Base-by-base conservation (phyloP, 64 coral and sea anemone species). In the Pachyseris speciosa region DNA sequence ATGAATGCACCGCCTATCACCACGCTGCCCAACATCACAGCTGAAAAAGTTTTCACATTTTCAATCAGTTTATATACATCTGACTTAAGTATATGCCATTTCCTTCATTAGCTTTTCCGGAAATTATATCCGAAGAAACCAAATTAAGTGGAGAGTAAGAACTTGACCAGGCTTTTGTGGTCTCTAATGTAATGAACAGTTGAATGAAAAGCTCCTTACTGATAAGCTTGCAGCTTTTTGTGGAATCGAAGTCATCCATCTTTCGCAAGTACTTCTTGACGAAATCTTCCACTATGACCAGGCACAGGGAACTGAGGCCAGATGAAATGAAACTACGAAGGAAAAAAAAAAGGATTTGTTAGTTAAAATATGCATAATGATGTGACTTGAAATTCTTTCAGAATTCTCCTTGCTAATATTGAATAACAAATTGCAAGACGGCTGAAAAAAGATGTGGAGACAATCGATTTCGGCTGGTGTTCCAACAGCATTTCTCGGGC, bases 261-360 rank as follows among this genome's bases (percentile, higher is more conserved):
- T 73, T 81, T 7, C 25, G 20, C 13, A 75, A 49, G 4, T 41
- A 50, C 53, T 87, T 93, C 84, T 87, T 93, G 11, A 93, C 38
- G 44, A 93, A 87, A 41, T 93, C 91, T 52, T 93, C 91, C 44
- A 87, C 41, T 15, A 94, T 50, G 20, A 94, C 92, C 50, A 94
- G 38, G 33, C 84, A 88, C 0, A 88, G 51, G 36, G 92, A 87
- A 28, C 81, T 94, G 16, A 94, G 69, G 22, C 92, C 92, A 4
- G 92, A 94, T 67, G 92, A 94, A 34, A 80, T 34, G 15, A 78
- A 88, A 53, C 85, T 94, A 37, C 10, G 2, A 92, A 20, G 3
- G 19, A 92, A 11, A 49, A 27, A 12, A 32, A 92, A 20, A 51
- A 83, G 32, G 1, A 42, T 3, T n/a, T 72, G 27, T 53, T 39